Evolutionary conservation across 2,888 invertebrate species (phyloP), one percentile per base, ranked within the genome.

Genomic region (Timema cristinae): DNA sequence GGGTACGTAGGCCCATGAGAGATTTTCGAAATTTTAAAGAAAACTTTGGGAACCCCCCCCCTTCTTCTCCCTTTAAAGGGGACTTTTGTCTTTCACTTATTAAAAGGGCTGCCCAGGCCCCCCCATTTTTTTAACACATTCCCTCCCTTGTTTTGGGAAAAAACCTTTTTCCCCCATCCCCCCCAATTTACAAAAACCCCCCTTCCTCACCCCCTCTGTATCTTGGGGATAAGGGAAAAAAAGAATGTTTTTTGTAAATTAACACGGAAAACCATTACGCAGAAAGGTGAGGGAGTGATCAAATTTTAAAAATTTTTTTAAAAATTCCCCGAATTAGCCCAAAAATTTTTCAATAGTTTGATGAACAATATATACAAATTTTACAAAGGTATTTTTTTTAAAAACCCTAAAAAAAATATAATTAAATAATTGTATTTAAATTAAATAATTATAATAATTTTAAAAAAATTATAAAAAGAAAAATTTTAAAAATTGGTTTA

Each of bases 1-100:
- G n/a, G 32, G 2, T 32, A 32, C 32, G 32, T 32, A 32, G 32
- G 32, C 16, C 70, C 69, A 51, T 61, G 72, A 72, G 69, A 68
- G 72, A 72, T 72, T 72, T 72, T 69, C 72, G 72, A n/a, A n/a
- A 69, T 66, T 50, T 59, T 68, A 72, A 72, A 72, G 72, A 66
- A 72, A 72, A 72, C 72, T 72, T 61, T 66, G 63, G 32, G 52
- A 50, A 13, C n/a, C n/a, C n/a, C n/a, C 63, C 16, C 67, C 50
- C 67, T 51, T 67, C 67, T 51, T 67, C 66, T 69, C 69, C n/a
- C n/a, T n/a, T n/a, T 56, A 69, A 69, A 72, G 69, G 72, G 69
- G 72, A 32, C 66, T n/a, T 72, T 69, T 52, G 56, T 72, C 72
- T n/a, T n/a, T 54, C 72, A 69, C 68, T 50, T 72, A 72, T 66